A percentile compares a stretch with the other conserved stretches of the same genome.
phyloP scores from a whole-genome alignment of 2,797 vertebrate genomes.

The Ctenochaetus hawaiiensis region DNA sequence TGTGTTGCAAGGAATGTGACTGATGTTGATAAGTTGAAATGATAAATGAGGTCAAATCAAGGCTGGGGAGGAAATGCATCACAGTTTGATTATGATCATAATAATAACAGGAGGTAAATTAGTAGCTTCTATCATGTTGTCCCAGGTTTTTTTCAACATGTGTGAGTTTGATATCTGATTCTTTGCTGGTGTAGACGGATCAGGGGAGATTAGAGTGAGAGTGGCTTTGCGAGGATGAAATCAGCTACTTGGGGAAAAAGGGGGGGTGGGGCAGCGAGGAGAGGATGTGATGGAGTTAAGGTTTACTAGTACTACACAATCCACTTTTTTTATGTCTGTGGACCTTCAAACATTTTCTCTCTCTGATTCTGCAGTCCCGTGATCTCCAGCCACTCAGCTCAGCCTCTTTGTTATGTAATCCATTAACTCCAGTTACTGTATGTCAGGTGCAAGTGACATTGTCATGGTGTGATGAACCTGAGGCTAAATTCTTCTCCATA shows the following conservation, averaged over 20 bases:
- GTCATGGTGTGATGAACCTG: slow-evolving; percentile 34
- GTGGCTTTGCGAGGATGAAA: slow-evolving; percentile 81
- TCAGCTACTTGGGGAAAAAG: slow-evolving; percentile 75
- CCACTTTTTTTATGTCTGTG: slow-evolving; percentile 27
- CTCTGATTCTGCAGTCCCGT: slow-evolving; percentile 12
- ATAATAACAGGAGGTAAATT: slow-evolving; percentile 5
- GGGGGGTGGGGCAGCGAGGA: slow-evolving; percentile 25
- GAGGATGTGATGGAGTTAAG: slow-evolving; percentile 42
- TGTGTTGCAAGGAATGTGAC: slow-evolving; percentile 27
- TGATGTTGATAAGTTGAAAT: slow-evolving; percentile 17
- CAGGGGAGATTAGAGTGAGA: slow-evolving; percentile 81
- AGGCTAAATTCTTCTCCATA: slow-evolving; percentile 19
- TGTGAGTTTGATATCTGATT: slow-evolving; percentile 73
- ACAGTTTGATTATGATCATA: slow-evolving; percentile 6
- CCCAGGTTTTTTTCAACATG: slow-evolving; percentile 30
- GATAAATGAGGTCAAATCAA: neutral
- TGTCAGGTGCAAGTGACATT: slow-evolving; percentile 35
- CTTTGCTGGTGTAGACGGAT: slow-evolving; percentile 77
- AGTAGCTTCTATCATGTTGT: slow-evolving; percentile 36
- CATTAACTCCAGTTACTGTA: slow-evolving; percentile 32
- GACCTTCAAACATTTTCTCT: slow-evolving; percentile 6
- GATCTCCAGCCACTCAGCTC: slow-evolving; percentile 24
- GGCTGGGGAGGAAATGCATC: slow-evolving; percentile 1
- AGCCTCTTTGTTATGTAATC: slow-evolving; percentile 27
- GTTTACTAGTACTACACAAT: slow-evolving; percentile 53